Conservation (phyloP, 2,113 vertebrate genomes). For the Nicator chloris region DNA sequence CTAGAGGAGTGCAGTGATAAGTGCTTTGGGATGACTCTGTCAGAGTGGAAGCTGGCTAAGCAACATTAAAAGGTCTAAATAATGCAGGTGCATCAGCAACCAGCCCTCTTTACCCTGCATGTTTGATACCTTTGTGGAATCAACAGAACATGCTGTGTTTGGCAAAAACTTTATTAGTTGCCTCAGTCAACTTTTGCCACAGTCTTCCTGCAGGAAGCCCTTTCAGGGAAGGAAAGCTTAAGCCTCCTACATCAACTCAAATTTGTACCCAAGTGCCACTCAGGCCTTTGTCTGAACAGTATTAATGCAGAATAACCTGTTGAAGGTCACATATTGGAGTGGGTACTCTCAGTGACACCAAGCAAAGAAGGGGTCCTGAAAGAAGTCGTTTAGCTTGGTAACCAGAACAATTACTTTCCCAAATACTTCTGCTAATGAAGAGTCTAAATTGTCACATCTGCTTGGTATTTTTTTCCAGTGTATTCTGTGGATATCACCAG, state of each 20-base stretch:
- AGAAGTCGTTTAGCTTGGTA: background rate
- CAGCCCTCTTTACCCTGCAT: background rate
- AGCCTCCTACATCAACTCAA: background rate
- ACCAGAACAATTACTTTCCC: background rate
- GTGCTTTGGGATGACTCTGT: background rate
- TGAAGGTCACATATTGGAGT: background rate
- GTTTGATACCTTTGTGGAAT: background rate
- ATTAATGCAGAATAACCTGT: background rate
- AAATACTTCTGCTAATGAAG: background rate
- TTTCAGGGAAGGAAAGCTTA: background rate
- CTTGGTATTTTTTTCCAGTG: background rate
- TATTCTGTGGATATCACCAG: background rate
- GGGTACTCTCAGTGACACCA: background rate
- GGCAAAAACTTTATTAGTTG: background rate
- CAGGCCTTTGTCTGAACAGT: background rate
- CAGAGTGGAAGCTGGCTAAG: background rate
- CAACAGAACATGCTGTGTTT: background rate
- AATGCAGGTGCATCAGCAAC: background rate
- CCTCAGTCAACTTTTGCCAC: background rate
- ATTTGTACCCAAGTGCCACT: background rate
- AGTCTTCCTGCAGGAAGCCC: background rate
- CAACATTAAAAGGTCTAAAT: background rate
- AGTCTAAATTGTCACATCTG: background rate
- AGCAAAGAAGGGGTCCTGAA: background rate
- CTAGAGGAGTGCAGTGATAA: background rate